phyloP scores from a whole-genome alignment of 2,113 vertebrate species.

The Caranx ignobilis region DNA sequence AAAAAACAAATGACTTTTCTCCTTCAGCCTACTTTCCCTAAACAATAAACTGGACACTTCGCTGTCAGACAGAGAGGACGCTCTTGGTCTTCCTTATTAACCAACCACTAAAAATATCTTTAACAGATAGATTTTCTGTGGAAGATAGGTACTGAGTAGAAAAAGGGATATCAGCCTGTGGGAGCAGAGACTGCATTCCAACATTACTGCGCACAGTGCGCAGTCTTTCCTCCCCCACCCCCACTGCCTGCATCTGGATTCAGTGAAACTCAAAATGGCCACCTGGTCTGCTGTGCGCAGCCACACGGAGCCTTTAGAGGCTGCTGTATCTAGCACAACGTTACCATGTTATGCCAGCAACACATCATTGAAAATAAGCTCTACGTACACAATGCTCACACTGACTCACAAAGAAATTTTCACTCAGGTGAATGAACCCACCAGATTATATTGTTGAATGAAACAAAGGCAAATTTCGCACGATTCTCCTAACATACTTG shows the following conservation, averaged over 20 bases:
- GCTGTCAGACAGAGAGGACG: constrained; percentile 5
- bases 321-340: constrained; percentile 16
- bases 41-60: constrained; percentile 26
- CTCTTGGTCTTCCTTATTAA: constrained; percentile 5
- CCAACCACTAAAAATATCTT: neutral
- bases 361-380: neutral
- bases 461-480: neutral
- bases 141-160: constrained; percentile 24
- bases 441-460: neutral
- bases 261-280: constrained; percentile 82
- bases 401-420: neutral
- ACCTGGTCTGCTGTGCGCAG: constrained; percentile 69
- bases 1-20: constrained; percentile 14
- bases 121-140: neutral
- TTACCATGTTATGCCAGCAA: constrained; percentile 5
- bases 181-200: constrained; percentile 70
- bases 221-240: constrained; percentile 65
- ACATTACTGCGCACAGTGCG: constrained; percentile 63
- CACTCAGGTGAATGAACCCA: neutral
- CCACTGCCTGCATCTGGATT: constrained; percentile 73
- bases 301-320: constrained; percentile 28
- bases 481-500: neutral
- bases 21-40: neutral
- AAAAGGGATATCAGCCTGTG: constrained; percentile 39
- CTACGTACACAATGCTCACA: neutral